Evolutionary conservation across 2,113 vertebrate genomes (phyloP).

Genomic region (Rhinolophus ferrumequinum): DNA sequence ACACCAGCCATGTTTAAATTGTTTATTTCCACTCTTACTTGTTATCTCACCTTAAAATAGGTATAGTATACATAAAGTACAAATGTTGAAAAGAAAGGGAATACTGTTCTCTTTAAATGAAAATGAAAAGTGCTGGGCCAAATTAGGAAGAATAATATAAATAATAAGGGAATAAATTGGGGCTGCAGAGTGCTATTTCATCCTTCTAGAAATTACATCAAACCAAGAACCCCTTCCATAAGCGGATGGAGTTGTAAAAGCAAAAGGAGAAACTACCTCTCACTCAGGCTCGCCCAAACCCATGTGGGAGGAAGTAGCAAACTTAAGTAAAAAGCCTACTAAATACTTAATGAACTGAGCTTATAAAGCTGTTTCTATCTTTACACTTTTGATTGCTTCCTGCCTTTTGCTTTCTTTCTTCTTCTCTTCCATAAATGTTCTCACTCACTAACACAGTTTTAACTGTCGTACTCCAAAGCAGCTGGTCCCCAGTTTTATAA

Average conservation of each 20-base stretch:
- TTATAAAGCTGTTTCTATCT: not conserved
- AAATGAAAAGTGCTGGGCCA: not conserved
- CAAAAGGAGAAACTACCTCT: not conserved
- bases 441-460: not conserved
- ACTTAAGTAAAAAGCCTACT: conserved; percentile 60
- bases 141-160: not conserved
- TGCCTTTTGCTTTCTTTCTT: conserved; percentile 23
- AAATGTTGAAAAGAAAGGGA: not conserved
- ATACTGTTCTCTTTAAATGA: not conserved
- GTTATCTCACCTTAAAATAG: not conserved
- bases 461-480: not conserved
- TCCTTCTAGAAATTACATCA: not conserved
- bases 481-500: not conserved
- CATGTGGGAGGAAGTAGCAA: not conserved
- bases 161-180: not conserved
- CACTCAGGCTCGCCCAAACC: rapidly evolving
- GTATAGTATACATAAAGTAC: not conserved
- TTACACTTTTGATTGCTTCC: conserved; percentile 63
- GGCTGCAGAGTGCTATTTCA: not conserved
- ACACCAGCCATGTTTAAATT: not conserved
- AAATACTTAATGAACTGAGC: conserved; percentile 67
- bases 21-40: not conserved
- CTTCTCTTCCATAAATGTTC: not conserved
- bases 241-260: not conserved
- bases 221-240: not conserved